phyloP scores from a whole-genome alignment of 2,888 invertebrate genomes.

The Aelia acuminata region DNA sequence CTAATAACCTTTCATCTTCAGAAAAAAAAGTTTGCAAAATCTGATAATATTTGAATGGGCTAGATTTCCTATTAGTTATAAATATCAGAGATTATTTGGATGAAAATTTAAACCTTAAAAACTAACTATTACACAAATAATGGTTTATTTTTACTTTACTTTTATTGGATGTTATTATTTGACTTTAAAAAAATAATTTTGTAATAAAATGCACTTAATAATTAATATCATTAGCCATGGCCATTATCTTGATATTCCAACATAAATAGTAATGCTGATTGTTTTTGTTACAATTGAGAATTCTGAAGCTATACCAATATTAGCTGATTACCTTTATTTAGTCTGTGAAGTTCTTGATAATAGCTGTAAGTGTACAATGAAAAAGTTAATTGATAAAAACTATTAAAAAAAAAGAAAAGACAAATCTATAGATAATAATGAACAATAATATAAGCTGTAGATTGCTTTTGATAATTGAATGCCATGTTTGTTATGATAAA shows the following conservation, averaged over 20 bases:
- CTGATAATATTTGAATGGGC: no score
- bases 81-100: no score
- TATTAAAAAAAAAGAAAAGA: neutral
- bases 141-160: no score
- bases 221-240: neutral
- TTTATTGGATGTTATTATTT: no score
- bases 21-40: no score
- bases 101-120: no score
- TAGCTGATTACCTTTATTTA: neutral
- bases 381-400: neutral
- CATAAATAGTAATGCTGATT: neutral
- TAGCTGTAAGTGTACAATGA: neutral
- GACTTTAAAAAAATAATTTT: no score
- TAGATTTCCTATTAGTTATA: no score
- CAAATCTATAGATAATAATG: neutral
- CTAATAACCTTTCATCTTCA: no score
- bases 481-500: neutral
- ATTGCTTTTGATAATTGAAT: neutral
- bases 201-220: no score
- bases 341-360: neutral
- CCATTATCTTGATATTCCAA: neutral
- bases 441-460: neutral
- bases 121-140: no score
- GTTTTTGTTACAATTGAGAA: neutral
- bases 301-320: slow-evolving; percentile 29